These are phyloP conservation scores for Antechinus stuartii DNA, from an alignment of 2,113 vertebrate species.

Conservation along the genomic window DNA sequence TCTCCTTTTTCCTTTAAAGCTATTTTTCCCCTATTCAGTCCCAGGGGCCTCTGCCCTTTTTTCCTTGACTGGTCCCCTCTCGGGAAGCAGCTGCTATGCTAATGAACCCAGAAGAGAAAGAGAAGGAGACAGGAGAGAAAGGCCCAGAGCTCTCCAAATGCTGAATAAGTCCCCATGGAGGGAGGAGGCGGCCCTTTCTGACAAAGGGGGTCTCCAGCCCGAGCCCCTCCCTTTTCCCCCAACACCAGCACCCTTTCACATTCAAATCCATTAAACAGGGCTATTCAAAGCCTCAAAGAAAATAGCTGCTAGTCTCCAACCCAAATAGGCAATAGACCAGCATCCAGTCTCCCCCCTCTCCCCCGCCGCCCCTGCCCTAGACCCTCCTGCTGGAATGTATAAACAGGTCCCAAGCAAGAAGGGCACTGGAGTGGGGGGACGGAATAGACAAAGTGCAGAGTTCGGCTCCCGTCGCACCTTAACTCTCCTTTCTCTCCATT, in stretches of 20 bases:
- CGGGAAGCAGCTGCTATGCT: conserved; percentile 98
- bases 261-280: conserved; percentile 94
- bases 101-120: conserved; percentile 87
- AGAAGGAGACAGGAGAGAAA: conserved; percentile 65
- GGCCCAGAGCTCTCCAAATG: conserved; percentile 83
- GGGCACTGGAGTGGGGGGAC: not conserved
- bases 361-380: not conserved
- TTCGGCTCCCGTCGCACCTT: not conserved
- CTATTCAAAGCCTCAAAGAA: conserved; percentile 90
- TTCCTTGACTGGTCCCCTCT: conserved; percentile 79
- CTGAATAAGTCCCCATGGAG: conserved; percentile 85
- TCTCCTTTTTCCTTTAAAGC: conserved; percentile 89
- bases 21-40: conserved; percentile 92
- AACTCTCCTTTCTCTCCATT: not conserved
- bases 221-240: conserved; percentile 58
- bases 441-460: not conserved
- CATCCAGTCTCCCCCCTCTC: not conserved
- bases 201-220: conserved; percentile 84
- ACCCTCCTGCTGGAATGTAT: conserved; percentile 29
- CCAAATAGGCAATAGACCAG: not conserved
- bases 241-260: conserved; percentile 89
- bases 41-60: conserved; percentile 87
- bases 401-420: not conserved
- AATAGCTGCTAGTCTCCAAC: conserved; percentile 46
- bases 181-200: conserved; percentile 82